Percentiles rank a stretch among this genome's conserved stretches.
Evolutionary conservation across 2,113 vertebrate genomes (phyloP).

Genomic region (Eupsittula cactorum): DNA sequence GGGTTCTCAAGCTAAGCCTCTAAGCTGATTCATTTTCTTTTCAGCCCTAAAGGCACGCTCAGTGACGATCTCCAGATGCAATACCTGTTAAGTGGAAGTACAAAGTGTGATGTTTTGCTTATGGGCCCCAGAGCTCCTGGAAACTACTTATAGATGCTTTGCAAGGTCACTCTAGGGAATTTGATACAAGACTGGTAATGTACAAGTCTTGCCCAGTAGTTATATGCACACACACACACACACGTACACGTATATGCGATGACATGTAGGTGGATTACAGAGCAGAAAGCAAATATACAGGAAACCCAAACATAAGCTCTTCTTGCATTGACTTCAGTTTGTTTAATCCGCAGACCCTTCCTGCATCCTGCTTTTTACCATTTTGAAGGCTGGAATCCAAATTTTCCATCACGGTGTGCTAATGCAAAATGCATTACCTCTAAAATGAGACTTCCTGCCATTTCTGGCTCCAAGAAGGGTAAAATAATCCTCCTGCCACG

Average conservation of each 20-base stretch:
- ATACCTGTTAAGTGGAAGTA: background rate
- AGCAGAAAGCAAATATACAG: background rate
- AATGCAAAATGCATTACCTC: background rate
- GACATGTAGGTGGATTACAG: background rate
- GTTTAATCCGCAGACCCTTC: background rate
- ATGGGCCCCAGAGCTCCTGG: background rate
- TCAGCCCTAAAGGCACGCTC: background rate
- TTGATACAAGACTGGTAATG: rapidly evolving
- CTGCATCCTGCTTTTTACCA: background rate
- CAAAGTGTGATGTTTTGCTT: background rate
- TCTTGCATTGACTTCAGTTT: background rate
- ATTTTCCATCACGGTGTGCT: background rate
- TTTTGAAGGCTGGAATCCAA: background rate
- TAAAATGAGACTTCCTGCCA: background rate
- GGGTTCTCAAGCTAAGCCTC: background rate
- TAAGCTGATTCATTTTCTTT: background rate
- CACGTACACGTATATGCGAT: rapidly evolving
- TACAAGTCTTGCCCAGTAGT: background rate
- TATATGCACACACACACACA: background rate
- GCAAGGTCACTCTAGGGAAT: background rate
- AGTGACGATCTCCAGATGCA: background rate
- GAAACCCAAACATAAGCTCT: background rate
- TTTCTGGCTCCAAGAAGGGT: background rate
- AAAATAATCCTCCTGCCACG: background rate
- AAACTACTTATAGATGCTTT: background rate